Base-by-base conservation (phyloP, 2,797 vertebrate genomes). In the Anas georgica region DNA sequence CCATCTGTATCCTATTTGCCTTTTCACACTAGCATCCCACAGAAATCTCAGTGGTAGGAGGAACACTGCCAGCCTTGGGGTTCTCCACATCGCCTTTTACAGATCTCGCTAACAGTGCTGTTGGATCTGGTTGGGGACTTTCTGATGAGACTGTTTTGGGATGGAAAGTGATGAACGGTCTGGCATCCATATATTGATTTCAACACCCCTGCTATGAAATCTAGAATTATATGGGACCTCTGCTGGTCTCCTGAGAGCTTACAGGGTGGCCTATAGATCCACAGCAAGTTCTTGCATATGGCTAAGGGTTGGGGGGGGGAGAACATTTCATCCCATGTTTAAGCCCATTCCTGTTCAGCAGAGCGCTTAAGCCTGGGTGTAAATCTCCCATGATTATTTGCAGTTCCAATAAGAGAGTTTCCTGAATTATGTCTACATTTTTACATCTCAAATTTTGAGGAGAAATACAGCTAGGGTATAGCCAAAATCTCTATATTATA, bases 181-280 rank as follows among this genome's bases (percentile, higher is more conserved):
- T 94, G 91, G 93, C 92, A 83, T 83, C 60, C 88, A 86, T 87
- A 91, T 81, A 86, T 86, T 78, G 76, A 75, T 96, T 95, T 95
- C 93, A 96, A 93, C 93, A 92, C 62, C 46, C 50, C 35, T 4
- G 11, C 93, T 91, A 89, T 39, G 79, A 95, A 95, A 95, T 41
- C 78, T 78, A 22, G 52, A 80, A 85, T 93, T 92, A 85, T 78
- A 75, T 28, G 60, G 88, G 76, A 89, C 90, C 66, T 95, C 82
- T 93, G 92, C 50, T 81, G 45, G 46, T 83, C 91, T 92, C 73
- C 46, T 15, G 79, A 95, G 93, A 95, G 89, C 95, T 78, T 88
- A 39, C 73, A 92, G 86, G 95, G 95, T 96, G 96, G 95, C 55
- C 96, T 76, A 64, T 20, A 46, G 66, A 92, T 89, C n/a, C 82